A percentile compares a stretch with the other conserved stretches of the same genome.
Conservation (phyloP, 2,888 invertebrate genomes). For the Acanthococcus lagerstroemiae region DNA sequence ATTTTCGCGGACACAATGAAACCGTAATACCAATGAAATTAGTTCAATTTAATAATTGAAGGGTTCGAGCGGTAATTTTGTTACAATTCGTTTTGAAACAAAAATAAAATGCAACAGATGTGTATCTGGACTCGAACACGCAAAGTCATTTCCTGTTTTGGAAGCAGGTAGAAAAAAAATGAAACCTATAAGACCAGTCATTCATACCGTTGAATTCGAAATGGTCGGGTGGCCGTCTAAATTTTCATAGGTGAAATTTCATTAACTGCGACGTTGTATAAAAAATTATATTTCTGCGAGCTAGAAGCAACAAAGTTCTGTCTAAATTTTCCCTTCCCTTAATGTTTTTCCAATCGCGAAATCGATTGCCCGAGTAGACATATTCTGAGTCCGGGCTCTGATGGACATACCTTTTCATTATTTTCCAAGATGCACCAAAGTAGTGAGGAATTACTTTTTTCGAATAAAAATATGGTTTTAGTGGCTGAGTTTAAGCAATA, state of each 20-base stretch:
- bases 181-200: too few species aligned
- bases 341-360: too few species aligned
- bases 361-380: too few species aligned
- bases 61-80: neutral
- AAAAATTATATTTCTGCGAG: too few species aligned
- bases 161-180: neutral
- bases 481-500: neutral
- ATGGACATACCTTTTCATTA: too few species aligned
- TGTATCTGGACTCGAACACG: constrained; percentile 16
- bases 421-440: neutral
- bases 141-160: constrained; percentile 20
- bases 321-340: too few species aligned
- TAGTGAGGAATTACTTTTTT: neutral
- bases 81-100: neutral
- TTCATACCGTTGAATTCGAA: too few species aligned
- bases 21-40: constrained; percentile 8
- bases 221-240: too few species aligned
- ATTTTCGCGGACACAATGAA: neutral
- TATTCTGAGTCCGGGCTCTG: too few species aligned
- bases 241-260: too few species aligned
- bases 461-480: neutral
- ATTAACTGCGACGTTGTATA: too few species aligned
- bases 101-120: constrained; percentile 24
- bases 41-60: constrained; percentile 19
- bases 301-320: too few species aligned